Evolutionary conservation across 2,888 invertebrate species (phyloP).

Genomic region (Hylaea fasciaria): DNA sequence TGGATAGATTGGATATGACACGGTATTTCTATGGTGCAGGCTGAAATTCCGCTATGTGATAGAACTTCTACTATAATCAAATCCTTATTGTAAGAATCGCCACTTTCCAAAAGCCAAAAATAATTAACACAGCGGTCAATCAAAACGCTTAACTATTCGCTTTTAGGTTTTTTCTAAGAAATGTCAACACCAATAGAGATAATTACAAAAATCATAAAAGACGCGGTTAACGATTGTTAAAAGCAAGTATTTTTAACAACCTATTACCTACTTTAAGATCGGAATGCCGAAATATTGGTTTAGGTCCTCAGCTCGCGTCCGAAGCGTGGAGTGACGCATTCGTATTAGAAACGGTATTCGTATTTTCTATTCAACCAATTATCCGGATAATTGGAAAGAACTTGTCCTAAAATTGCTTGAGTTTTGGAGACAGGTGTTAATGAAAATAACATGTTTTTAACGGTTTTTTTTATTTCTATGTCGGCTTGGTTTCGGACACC

Average conservation of each 20-base stretch:
- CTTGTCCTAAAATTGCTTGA: slow-evolving; percentile 4
- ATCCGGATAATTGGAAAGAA: slow-evolving; percentile 23
- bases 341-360: slow-evolving; percentile 42
- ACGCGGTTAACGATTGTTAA: slow-evolving; percentile 40
- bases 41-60: no score
- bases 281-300: slow-evolving; percentile 46
- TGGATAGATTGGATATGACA: no score
- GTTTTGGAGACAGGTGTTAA: slow-evolving; percentile 14
- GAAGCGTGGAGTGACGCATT: slow-evolving; percentile 38
- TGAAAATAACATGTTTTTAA: neutral
- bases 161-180: slow-evolving; percentile 7
- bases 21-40: no score
- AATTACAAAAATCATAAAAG: slow-evolving; percentile 36
- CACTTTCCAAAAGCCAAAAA: no score
- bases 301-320: slow-evolving; percentile 16
- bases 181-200: slow-evolving; percentile 23
- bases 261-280: slow-evolving; percentile 45
- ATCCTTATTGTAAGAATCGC: no score
- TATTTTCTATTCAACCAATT: slow-evolving; percentile 31
- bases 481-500: slow-evolving; percentile 11
- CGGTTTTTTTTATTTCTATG: neutral
- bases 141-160: neutral
- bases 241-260: slow-evolving; percentile 46
- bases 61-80: no score
- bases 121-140: neutral